Percentiles rank a stretch among this genome's conserved stretches.
Evolutionary conservation across 2,888 invertebrate species (phyloP).

Genomic region (Chesias legatella): DNA sequence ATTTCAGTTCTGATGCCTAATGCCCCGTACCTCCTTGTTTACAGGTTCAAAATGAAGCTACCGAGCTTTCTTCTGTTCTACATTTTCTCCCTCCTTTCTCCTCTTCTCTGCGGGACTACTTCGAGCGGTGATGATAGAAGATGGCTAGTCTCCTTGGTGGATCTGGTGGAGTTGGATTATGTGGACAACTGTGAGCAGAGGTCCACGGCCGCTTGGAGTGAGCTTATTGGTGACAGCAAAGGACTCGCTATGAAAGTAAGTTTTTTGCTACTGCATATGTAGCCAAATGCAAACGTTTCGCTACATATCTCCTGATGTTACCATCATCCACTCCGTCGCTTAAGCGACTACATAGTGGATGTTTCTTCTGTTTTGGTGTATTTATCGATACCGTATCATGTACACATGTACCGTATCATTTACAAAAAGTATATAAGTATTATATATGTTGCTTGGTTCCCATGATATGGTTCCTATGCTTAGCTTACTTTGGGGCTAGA

Average conservation of each 20-base stretch:
- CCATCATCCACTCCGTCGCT: too few species aligned
- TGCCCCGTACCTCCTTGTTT: slow-evolving; percentile 21
- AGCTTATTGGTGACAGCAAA: slow-evolving; percentile 55
- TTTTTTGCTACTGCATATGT: too few species aligned
- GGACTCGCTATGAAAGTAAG: slow-evolving; percentile 56
- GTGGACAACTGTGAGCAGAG: slow-evolving; percentile 67
- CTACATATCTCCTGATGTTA: not conserved
- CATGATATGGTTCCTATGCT: too few species aligned
- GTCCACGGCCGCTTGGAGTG: slow-evolving; percentile 64
- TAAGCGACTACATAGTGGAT: too few species aligned
- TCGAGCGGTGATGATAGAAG: slow-evolving; percentile 56
- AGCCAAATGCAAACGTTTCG: too few species aligned
- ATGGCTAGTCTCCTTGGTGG: slow-evolving; percentile 61
- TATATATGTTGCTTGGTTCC: too few species aligned
- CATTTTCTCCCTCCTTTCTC: slow-evolving; percentile 52
- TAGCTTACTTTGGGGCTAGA: too few species aligned
- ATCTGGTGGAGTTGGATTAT: slow-evolving; percentile 70
- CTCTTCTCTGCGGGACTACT: slow-evolving; percentile 53
- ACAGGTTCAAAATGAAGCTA: slow-evolving; percentile 59
- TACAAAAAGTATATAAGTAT: too few species aligned
- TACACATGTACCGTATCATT: too few species aligned
- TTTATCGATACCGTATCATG: too few species aligned
- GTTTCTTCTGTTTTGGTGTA: too few species aligned
- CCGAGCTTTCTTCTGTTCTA: slow-evolving; percentile 47
- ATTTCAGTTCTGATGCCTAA: too few species aligned